Percentiles rank a stretch among this genome's conserved stretches.
Conservation (phyloP, 2,797 vertebrate genomes). For the Myotis vivesi region DNA sequence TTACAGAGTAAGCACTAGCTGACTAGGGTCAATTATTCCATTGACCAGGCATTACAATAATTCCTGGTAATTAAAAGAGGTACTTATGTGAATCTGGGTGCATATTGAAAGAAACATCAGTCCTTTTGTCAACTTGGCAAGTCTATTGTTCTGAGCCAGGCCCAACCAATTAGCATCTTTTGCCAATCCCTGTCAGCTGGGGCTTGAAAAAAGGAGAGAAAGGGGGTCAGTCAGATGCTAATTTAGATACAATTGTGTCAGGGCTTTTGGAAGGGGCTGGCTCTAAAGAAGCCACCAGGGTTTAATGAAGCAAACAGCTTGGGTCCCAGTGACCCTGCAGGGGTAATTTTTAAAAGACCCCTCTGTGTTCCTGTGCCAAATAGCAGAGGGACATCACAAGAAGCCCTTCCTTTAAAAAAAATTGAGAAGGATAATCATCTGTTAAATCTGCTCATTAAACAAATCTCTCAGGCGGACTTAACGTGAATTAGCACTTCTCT, state of each 20-base stretch:
- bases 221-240: constrained; percentile 88
- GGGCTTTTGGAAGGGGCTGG: constrained; percentile 79
- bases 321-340: constrained; percentile 85
- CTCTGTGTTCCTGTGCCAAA: constrained; percentile 84
- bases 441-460: constrained; percentile 89
- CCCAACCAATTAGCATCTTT: constrained; percentile 89
- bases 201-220: constrained; percentile 78
- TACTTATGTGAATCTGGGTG: constrained; percentile 86
- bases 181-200: constrained; percentile 87
- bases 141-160: constrained; percentile 82
- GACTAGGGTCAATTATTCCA: constrained; percentile 91
- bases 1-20: constrained; percentile 82
- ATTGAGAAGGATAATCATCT: constrained; percentile 83
- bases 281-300: constrained; percentile 82
- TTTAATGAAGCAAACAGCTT: constrained; percentile 90
- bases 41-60: constrained; percentile 88
- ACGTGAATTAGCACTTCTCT: constrained; percentile 86
- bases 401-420: constrained; percentile 74
- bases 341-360: constrained; percentile 86
- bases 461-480: constrained; percentile 88
- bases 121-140: constrained; percentile 87
- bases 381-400: constrained; percentile 81
- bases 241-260: constrained; percentile 91
- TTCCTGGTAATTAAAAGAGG: constrained; percentile 88
- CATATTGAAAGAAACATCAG: constrained; percentile 88